These are phyloP conservation scores for Synergus umbraculus DNA, from an alignment of 2,888 invertebrate genomes.

Conservation along the genomic window DNA sequence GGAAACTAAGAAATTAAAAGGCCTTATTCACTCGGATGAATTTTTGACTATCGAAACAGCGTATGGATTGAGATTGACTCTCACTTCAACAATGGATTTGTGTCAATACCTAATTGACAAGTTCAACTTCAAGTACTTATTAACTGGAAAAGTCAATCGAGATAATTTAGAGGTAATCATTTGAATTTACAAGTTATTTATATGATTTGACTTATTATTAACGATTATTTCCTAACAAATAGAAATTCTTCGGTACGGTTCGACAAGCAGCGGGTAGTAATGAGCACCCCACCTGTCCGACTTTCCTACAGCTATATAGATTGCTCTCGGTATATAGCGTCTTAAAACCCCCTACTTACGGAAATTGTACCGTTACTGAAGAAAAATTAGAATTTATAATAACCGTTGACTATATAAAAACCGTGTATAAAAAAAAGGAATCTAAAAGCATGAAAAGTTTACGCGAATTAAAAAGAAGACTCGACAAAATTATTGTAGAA, in stretches of 20 bases:
- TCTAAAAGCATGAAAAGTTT: slow-evolving; percentile 30
- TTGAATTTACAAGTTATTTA: not conserved
- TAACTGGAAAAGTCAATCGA: slow-evolving; percentile 54
- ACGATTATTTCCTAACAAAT: slow-evolving; percentile 37
- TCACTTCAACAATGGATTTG: slow-evolving; percentile 47
- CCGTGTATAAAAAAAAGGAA: slow-evolving; percentile 24
- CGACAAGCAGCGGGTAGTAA: slow-evolving; percentile 49
- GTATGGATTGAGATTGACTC: slow-evolving; percentile 37
- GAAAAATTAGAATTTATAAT: slow-evolving; percentile 34
- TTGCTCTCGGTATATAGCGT: slow-evolving; percentile 49
- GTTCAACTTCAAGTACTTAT: slow-evolving; percentile 46
- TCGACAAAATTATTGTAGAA: slow-evolving; percentile 38
- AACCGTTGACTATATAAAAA: slow-evolving; percentile 47
- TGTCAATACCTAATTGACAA: slow-evolving; percentile 49
- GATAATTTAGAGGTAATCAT: slow-evolving; percentile 54
- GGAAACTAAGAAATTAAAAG: slow-evolving; percentile 36
- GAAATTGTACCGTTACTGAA: slow-evolving; percentile 54
- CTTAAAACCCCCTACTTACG: slow-evolving; percentile 48
- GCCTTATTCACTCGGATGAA: slow-evolving; percentile 28
- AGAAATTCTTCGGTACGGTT: slow-evolving; percentile 52
- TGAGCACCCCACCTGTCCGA: slow-evolving; percentile 48
- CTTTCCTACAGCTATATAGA: slow-evolving; percentile 56
- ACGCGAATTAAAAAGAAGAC: slow-evolving; percentile 23
- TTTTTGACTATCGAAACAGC: slow-evolving; percentile 44
- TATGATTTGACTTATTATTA: slow-evolving; percentile 6